Evolutionary conservation across 2,113 vertebrate genomes (phyloP), one percentile per base, ranked within the genome.

Genomic region (Salvelinus sp.): DNA sequence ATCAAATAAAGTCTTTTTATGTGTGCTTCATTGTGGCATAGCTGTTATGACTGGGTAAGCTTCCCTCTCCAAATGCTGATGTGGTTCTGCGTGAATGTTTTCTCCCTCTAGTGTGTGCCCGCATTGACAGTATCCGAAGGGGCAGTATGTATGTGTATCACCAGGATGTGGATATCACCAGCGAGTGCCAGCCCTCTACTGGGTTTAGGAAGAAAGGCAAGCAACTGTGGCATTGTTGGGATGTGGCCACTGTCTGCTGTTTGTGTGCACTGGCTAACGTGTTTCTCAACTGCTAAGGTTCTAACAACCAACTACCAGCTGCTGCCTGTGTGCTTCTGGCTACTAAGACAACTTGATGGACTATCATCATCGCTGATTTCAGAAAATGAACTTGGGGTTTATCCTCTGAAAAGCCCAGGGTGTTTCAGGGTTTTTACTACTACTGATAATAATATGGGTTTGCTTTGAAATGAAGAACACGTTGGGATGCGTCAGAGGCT

Each of bases 161-260:
- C 72, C 94, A 95, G 91, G 92, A 94, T 79, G 93, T 95, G 87
- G 94, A 94, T 92, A 91, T 95, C 90, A 93, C 91, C 92, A 91
- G 81, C 88, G 93, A 94, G 92, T 88, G 83, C 90, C 82, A 88
- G 78, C 90, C 82, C 82, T 82, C 80, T 79, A 85, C 66, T 84
- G 91, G 86, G 85, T 74, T 86, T 90, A 82, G 86, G 76, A 89
- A 89, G 83, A 94, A 94, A 95, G 93, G 93, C 93, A 95, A 96
- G 93, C 88, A 48, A 10, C 18, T 62, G 68, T 64, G 83, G 74
- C 85, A 79, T 84, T 86, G 77, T 83, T 82, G 81, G 84, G 81
- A 74, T 82, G 84, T 83, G 69, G 86, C 82, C 54, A 44, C 18
- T 23, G 38, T 72, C 6, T 74, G 23, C 20, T 47, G 67, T 79